Base-by-base conservation (phyloP, 2,888 invertebrate species). In the Cantharis rustica region DNA sequence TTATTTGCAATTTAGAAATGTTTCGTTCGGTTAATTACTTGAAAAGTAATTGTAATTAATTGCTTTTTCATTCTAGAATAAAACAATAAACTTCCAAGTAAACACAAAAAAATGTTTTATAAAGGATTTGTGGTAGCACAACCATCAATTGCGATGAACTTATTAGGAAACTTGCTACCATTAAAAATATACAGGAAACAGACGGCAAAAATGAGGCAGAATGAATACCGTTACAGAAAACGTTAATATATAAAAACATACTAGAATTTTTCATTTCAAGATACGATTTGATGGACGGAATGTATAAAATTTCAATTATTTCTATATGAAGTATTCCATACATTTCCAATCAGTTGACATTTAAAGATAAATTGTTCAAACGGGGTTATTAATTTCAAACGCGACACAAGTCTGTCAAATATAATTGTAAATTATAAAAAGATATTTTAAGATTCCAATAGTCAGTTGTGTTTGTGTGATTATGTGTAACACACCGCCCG, bases 151-250 rank as follows among this genome's bases (percentile, higher is more conserved):
- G 69, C 63, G 63, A 71, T 71, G 71, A 71, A 71, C 71, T 71
- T 71, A 71, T 71, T 71, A 63, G 71, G 71, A 61, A 71, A 71
- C 71, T 71, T 71, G 71, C 62, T 13, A 27, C 71, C 16, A 70
- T 63, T 63, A 71, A 63, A 71, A 71, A 63, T 62, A 27, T 27
- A 71, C 3, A 16, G 71, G 71, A 71, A 62, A 71, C 63, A 15
- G 26, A 71, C 62, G 63, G 27, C 63, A 62, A 71, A 71, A 71
- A 71, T 63, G 26, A 71, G 71, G 62, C 10, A 71, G 23, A 47
- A 20, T 63, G 26, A 66, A 47, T 71, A 64, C 72, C 72, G 72
- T 72, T 72, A 72, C 1, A 66, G 17, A 72, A 64, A 72, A 72
- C 16, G 26, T 23, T 64, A 72, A 66, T 15, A 64, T 20, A 72